Conservation (phyloP, 1,140 invertebrate genomes). For the Callitettix versicolor region DNA sequence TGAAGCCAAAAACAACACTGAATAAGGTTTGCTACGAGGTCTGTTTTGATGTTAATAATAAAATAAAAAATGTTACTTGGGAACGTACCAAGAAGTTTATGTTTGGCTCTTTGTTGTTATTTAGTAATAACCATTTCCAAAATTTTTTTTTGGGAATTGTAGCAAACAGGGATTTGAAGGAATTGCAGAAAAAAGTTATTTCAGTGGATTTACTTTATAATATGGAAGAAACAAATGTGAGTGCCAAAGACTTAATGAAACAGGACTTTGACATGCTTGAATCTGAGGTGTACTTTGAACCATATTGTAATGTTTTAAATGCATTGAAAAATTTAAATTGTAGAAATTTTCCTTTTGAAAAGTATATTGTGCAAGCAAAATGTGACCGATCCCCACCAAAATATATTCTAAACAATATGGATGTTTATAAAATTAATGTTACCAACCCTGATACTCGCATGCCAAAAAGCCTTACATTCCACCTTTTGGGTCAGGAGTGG, state of each 20-base stretch:
- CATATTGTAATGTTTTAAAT: slow-evolving; percentile 50
- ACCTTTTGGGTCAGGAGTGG: slow-evolving; percentile 32
- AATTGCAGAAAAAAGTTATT: background rate
- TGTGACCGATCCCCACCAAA: slow-evolving; percentile 18
- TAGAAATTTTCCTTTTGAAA: slow-evolving; percentile 46
- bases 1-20: no score
- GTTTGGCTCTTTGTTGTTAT: slow-evolving; percentile 7
- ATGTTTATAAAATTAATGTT: background rate
- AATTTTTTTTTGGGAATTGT: slow-evolving; percentile 3
- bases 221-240: background rate
- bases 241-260: slow-evolving; percentile 1
- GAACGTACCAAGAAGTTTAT: slow-evolving; percentile 6
- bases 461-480: background rate
- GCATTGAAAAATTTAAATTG: slow-evolving; percentile 43
- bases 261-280: slow-evolving; percentile 47
- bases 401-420: slow-evolving; percentile 18
- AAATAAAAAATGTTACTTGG: slow-evolving; percentile 7
- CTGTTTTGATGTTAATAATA: slow-evolving; percentile 11
- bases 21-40: background rate
- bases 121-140: slow-evolving; percentile 1
- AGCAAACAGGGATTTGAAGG: slow-evolving; percentile 2
- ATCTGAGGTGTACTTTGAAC: slow-evolving; percentile 55
- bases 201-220: background rate
- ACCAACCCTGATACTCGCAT: background rate
- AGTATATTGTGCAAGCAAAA: slow-evolving; percentile 45